Base-by-base conservation (phyloP, 2,797 vertebrate genomes). In the Margarornis squamiger region DNA sequence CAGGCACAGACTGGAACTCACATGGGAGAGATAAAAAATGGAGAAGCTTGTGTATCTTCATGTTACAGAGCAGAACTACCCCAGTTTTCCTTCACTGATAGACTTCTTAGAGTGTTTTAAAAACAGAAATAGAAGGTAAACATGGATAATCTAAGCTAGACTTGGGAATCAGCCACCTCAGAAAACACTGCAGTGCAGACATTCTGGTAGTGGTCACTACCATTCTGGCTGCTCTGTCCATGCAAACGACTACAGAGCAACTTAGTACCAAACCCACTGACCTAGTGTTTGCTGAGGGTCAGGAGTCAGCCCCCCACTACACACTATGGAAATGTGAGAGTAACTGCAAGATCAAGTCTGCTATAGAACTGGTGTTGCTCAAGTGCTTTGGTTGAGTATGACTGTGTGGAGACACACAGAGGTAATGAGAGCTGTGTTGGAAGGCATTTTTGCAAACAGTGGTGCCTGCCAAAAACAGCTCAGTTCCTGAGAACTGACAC, bases 381-480 rank as follows among this genome's bases (percentile, higher is more conserved):
- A 72, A 73, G 66, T 72, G n/a, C 63, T 88, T 71, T 88, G 54
- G 61, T 75, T 92, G 77, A 72, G 26, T 51, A 22, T 58, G 51
- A 43, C 46, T 88, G 17, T 49, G n/a, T 87, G 86, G 93, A 79
- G 34, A 48, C 79, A 80, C 71, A 74, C 68, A 74, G 90, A 93
- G 88, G 86, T 93, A 85, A 86, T 79, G 62, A 93, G 82, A 89
- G 51, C 72, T 85, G 7, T 88, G 61, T 34, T 92, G 74, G 80
- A 76, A 95, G 43, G 83, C 63, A 61, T 89, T 95, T 92, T 90
- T 93, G 83, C 68, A 86, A 94, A 78, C 66, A 81, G 51, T 43
- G 54, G 21, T 76, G 66, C 75, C 73, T 92, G 85, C 91, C 91
- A 95, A 59, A 68, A 84, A 3, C 48, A 46, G 34, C 71, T 85